These are phyloP conservation scores for Mythimna impura DNA, from an alignment of 2,888 invertebrate species.

Conservation along the genomic window DNA sequence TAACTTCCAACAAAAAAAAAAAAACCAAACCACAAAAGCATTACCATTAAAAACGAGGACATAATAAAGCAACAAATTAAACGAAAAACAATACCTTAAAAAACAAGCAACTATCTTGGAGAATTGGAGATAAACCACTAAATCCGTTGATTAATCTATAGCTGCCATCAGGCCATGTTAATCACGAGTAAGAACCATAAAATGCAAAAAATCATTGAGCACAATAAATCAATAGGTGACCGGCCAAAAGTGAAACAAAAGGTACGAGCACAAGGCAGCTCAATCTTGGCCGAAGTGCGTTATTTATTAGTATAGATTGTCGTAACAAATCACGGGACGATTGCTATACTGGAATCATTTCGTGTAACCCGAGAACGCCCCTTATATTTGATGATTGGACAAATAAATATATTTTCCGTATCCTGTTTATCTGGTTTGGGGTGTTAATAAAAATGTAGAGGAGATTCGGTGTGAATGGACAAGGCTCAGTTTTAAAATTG, in stretches of 20 bases:
- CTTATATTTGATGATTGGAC: constrained; percentile 90
- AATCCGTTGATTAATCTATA: constrained; percentile 67
- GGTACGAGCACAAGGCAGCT: constrained; percentile 84
- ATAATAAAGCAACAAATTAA: constrained; percentile 66
- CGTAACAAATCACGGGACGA: constrained; percentile 88
- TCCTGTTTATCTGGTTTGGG: constrained; percentile 89
- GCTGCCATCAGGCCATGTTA: constrained; percentile 60
- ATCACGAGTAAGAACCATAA: constrained; percentile 65
- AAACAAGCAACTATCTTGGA: constrained; percentile 56
- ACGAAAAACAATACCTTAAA: constrained; percentile 52
- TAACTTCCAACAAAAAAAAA: constrained; percentile 35
- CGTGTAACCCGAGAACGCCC: constrained; percentile 89
- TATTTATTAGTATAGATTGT: constrained; percentile 89
- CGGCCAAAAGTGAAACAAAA: constrained; percentile 72
- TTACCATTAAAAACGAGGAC: constrained; percentile 60
- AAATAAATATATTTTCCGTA: constrained; percentile 90
- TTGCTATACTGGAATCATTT: constrained; percentile 85
- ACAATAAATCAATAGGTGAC: constrained; percentile 75
- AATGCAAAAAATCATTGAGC: constrained; percentile 74
- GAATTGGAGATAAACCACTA: constrained; percentile 56
- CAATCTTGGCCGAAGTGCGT: constrained; percentile 86
- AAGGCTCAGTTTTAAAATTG: constrained; percentile 1
- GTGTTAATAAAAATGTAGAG: constrained; percentile 91
- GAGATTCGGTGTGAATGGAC: constrained; percentile 66
- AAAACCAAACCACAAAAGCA: constrained; percentile 40